These are phyloP conservation scores for Matsumurasca onukii DNA, from an alignment of 1,140 invertebrate species.

Conservation along the genomic window DNA sequence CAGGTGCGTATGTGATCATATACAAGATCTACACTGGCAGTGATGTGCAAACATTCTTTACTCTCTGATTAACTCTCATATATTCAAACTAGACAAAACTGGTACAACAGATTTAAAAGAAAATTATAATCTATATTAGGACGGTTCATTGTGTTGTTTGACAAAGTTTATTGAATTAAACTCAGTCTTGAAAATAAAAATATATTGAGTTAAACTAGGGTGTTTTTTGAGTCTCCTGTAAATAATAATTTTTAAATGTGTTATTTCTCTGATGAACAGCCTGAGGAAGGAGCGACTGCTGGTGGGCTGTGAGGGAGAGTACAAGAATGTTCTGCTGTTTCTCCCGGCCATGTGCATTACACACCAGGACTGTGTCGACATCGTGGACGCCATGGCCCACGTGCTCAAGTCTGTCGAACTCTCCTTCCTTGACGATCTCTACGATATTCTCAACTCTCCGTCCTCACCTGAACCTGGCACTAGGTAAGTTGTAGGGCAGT, in stretches of 20 bases:
- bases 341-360: conserved; percentile 95
- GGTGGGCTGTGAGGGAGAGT: conserved; percentile 88
- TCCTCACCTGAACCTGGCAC: conserved; percentile 1
- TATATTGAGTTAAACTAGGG: too few species aligned
- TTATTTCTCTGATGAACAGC: conserved; percentile 51
- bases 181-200: too few species aligned
- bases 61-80: too few species aligned
- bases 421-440: neutral
- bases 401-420: conserved; percentile 2
- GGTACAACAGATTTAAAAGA: too few species aligned
- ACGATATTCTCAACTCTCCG: conserved; percentile 13
- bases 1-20: too few species aligned
- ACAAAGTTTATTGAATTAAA: too few species aligned
- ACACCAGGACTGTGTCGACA: neutral
- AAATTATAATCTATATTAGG: too few species aligned
- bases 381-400: neutral
- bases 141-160: too few species aligned
- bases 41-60: too few species aligned
- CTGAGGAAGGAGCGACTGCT: conserved; percentile 87
- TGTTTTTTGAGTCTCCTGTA: too few species aligned
- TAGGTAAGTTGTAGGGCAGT: conserved; percentile 7
- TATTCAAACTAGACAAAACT: too few species aligned
- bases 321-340: conserved; percentile 91
- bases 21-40: too few species aligned
- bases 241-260: neutral